Conservation (phyloP, 64 coral and sea anemone genomes). For the Anthopleura sola region DNA sequence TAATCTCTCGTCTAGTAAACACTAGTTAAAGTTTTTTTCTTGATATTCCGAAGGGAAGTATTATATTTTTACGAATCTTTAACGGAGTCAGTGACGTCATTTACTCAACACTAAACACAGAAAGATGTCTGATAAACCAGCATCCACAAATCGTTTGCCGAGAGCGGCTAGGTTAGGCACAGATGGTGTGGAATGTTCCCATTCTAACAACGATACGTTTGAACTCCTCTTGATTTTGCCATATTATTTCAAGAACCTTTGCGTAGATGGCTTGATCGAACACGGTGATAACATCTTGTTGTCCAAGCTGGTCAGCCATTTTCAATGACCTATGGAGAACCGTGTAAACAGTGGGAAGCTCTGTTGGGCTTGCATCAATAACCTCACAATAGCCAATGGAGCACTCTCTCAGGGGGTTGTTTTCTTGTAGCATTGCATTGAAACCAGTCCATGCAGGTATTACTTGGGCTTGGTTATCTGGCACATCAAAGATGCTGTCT, state of each 20-base stretch:
- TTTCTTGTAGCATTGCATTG: neutral
- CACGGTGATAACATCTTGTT: conserved; percentile 1
- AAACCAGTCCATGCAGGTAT: conserved; percentile 33
- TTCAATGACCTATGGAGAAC: neutral
- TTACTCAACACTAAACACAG: too few relatives aligned
- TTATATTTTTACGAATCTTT: too few relatives aligned
- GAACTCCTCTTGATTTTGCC: conserved; percentile 8
- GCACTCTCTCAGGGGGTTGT: conserved; percentile 14
- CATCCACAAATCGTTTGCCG: too few relatives aligned
- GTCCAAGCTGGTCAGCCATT: conserved; percentile 38
- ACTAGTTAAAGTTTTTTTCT: too few relatives aligned
- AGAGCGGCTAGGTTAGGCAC: neutral
- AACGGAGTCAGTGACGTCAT: too few relatives aligned
- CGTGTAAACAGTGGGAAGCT: conserved; percentile 7
- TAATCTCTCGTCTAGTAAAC: too few relatives aligned
- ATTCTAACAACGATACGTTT: conserved; percentile 23
- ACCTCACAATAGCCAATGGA: conserved; percentile 30
- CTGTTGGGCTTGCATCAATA: conserved; percentile 43
- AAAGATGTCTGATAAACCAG: too few relatives aligned
- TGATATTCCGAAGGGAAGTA: too few relatives aligned
- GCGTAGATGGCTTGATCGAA: conserved; percentile 28
- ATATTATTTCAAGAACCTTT: conserved; percentile 22
- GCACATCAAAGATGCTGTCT: conserved; percentile 8
- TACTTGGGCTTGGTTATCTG: conserved; percentile 1
- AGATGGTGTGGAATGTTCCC: neutral